Conservation (phyloP, 2,113 vertebrate species). For the Chionodraco myersi region DNA sequence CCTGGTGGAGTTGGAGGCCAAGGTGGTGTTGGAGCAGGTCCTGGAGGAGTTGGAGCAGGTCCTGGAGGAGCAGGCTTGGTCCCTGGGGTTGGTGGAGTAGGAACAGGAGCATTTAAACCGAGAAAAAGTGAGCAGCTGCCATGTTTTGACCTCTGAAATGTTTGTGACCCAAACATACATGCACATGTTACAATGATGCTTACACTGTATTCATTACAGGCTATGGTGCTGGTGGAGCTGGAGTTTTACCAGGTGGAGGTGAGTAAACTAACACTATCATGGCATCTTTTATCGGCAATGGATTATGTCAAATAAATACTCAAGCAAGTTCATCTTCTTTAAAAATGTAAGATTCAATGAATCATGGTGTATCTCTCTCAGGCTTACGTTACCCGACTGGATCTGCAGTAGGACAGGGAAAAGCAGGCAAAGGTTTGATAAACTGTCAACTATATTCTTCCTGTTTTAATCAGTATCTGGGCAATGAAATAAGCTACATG, state of each 20-base stretch:
- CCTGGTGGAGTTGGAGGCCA: conserved; percentile 41
- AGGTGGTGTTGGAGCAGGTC: conserved; percentile 37
- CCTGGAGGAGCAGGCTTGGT: conserved; percentile 48
- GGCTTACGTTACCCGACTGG: conserved; percentile 78
- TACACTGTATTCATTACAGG: conserved; percentile 50
- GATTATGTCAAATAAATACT: too few species aligned
- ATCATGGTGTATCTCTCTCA: conserved; percentile 29
- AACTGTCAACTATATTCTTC: not conserved
- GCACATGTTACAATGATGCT: not conserved
- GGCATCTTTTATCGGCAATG: not conserved
- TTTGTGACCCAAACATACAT: conserved; percentile 1
- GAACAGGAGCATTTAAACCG: conserved; percentile 71
- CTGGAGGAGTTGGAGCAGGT: conserved; percentile 43
- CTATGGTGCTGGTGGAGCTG: conserved; percentile 74
- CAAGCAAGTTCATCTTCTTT: too few species aligned
- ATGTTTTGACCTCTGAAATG: conserved; percentile 16
- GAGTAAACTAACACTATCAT: conserved; percentile 17
- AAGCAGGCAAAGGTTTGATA: conserved; percentile 78
- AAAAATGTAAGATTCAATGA: too few species aligned
- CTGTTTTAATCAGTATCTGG: not conserved
- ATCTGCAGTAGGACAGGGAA: conserved; percentile 76
- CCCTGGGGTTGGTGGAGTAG: conserved; percentile 58
- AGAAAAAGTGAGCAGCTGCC: conserved; percentile 73
- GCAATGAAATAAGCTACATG: not conserved
- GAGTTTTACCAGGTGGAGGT: conserved; percentile 80